Conservation (phyloP, 2,888 invertebrate genomes). For the Campopleginae sp. region DNA sequence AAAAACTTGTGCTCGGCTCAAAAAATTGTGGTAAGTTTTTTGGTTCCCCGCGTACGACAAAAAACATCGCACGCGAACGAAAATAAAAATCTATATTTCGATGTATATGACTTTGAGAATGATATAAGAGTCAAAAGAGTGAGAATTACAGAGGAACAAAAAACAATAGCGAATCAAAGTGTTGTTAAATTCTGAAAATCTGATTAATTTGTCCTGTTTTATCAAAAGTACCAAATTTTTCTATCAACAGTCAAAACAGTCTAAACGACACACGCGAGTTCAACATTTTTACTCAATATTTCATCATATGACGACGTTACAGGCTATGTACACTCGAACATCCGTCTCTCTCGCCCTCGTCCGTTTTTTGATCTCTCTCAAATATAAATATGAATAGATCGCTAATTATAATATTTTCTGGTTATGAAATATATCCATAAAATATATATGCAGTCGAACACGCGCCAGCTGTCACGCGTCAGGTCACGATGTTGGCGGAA, state of each 20-base stretch:
- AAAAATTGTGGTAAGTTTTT: constrained; percentile 55
- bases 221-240: background rate
- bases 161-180: background rate
- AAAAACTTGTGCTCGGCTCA: constrained; percentile 34
- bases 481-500: constrained; percentile 29
- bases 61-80: background rate
- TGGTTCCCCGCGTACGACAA: background rate
- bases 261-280: background rate
- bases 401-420: constrained; percentile 25
- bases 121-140: constrained; percentile 8
- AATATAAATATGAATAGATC: background rate
- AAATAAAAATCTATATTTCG: constrained; percentile 18
- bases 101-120: constrained; percentile 19
- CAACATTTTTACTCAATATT: background rate
- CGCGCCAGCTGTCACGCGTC: constrained; percentile 45
- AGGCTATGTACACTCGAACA: background rate
- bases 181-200: background rate
- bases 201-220: background rate
- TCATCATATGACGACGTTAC: constrained; percentile 33
- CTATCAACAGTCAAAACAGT: background rate
- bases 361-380: background rate
- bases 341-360: background rate
- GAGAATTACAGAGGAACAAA: background rate
- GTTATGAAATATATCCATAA: background rate
- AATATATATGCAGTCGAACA: constrained; percentile 7